Base-by-base conservation (phyloP, 2,888 invertebrate species). In the Xanthorhoe spadicearia region DNA sequence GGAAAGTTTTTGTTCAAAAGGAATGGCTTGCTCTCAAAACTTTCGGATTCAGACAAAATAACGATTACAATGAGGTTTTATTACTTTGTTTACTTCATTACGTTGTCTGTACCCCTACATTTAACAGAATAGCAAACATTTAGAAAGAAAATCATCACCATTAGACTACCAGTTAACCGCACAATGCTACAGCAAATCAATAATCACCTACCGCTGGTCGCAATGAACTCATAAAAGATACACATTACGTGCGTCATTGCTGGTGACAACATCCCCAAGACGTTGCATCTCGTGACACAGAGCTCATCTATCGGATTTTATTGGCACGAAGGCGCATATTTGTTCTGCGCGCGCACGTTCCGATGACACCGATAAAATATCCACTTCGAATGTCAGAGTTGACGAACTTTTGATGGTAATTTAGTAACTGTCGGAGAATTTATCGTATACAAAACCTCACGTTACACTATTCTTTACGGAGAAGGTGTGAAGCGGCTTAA, bases 311-410 rank as follows among this genome's bases (percentile, higher is more conserved):
- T 66, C 64, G 49, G 66, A 69, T 64, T 58, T 66, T 66, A 66
- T 69, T 69, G 69, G 69, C 69, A 69, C 69, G 69, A 64, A 57
- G 48, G 43, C 53, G 66, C 63, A 66, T 66, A 66, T 69, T 66
- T 66, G 66, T 54, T 48, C 64, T 58, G 56, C 35, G 61, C 50
- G 52, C 53, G 43, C 57, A 56, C 62, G 59, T 60, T 58, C 48
- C 38, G 69, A 66, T 69, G 66, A 63, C 66, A 66, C 69, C 60
- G 69, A 64, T 66, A 59, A 58, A 63, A 60, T 60, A 57, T 43
- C 57, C 15, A 8, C 53, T 32, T 1, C 32, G 32, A 69, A 69
- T 69, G 69, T 64, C 69, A 69, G 52, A 66, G 66, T 69, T 66
- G 57, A 58, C 35, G 50, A 65, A 68, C 61, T 64, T 60, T 53